A percentile compares a stretch with the other conserved stretches of the same genome.
Conservation (phyloP, 2,797 vertebrate genomes). For the Hippoglossus hippoglossus region DNA sequence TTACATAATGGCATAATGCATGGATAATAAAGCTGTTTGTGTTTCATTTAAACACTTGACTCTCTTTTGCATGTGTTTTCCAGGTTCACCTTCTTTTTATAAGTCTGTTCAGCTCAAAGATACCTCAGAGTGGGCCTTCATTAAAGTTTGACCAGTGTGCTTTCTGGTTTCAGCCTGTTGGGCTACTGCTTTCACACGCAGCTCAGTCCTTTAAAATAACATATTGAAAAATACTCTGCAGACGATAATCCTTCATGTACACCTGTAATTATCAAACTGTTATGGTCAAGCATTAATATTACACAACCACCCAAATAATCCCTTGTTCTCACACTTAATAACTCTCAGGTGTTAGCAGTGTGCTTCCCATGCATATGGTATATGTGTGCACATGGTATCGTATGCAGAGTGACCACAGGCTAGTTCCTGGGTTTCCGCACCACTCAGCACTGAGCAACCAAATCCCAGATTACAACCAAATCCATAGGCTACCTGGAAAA, state of each 20-base stretch:
- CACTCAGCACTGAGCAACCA: conserved; percentile 77
- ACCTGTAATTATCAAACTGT: conserved; percentile 28
- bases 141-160: conserved; percentile 1
- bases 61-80: neutral
- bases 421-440: conserved; percentile 71
- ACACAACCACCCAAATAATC: conserved; percentile 48
- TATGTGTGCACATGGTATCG: neutral
- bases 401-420: conserved; percentile 36
- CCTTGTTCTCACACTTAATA: conserved; percentile 15
- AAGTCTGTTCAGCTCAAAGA: neutral
- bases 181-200: neutral
- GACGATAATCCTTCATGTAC: conserved; percentile 21
- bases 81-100: too few species aligned
- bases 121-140: conserved; percentile 5
- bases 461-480: conserved; percentile 83
- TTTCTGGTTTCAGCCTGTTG: conserved; percentile 15
- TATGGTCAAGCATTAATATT: conserved; percentile 31
- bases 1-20: conserved; percentile 36
- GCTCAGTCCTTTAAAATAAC: conserved; percentile 18
- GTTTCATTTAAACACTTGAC: neutral
- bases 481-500: conserved; percentile 76
- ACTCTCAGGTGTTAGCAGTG: conserved; percentile 15
- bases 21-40: neutral
- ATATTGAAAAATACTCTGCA: neutral
- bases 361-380: neutral